These are phyloP conservation scores for Actinemys pallida DNA, from an alignment of 2,113 vertebrate species.

Conservation along the genomic window DNA sequence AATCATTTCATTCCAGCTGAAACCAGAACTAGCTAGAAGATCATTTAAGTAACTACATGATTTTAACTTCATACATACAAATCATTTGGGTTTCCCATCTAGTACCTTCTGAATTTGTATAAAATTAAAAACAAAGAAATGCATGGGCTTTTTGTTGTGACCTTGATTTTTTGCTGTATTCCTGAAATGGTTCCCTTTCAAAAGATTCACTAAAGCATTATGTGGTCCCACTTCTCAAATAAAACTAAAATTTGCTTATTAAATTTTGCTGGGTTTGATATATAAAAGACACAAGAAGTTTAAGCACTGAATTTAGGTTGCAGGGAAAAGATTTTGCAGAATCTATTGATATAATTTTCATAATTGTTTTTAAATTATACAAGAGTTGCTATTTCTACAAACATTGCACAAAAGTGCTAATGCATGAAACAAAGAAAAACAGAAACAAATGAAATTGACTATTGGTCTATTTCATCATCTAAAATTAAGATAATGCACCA, in stretches of 20 bases:
- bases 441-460: neutral
- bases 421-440: neutral
- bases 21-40: neutral
- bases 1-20: neutral
- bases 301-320: neutral
- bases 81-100: neutral
- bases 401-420: neutral
- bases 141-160: neutral
- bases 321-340: neutral
- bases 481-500: neutral
- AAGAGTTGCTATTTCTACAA: neutral
- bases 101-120: neutral
- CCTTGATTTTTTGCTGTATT: neutral
- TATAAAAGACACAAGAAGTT: neutral
- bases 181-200: neutral
- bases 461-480: neutral
- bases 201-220: neutral
- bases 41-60: neutral
- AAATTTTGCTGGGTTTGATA: neutral
- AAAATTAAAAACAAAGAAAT: neutral
- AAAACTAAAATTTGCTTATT: neutral
- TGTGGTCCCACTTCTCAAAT: fast-evolving
- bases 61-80: neutral
- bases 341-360: neutral
- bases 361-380: neutral